phyloP scores from a whole-genome alignment of 2,797 vertebrate species.

The Microctenopoma lineatum region DNA sequence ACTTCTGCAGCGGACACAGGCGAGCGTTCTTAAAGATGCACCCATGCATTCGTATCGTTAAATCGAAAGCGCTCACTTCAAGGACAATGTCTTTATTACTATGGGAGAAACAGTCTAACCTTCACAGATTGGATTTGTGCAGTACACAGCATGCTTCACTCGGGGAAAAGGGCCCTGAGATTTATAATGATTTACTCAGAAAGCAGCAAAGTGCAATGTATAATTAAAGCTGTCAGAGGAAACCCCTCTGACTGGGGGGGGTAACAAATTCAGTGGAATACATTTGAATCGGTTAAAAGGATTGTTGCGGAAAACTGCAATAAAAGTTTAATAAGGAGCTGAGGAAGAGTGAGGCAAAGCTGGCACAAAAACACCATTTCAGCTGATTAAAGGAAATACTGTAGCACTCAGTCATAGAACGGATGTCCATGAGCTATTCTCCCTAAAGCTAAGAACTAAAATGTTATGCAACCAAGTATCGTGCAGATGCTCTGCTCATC shows the following conservation, averaged over 20 bases:
- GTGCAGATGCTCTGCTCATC: constrained; percentile 4
- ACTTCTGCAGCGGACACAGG: constrained; percentile 20
- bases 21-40: constrained; percentile 46
- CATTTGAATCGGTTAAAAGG: constrained; percentile 58
- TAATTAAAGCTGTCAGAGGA: constrained; percentile 50
- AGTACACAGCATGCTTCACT: constrained; percentile 32
- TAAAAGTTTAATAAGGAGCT: constrained; percentile 63
- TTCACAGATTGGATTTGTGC: constrained; percentile 46
- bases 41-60: constrained; percentile 44
- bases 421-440: constrained; percentile 22
- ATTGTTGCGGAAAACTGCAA: constrained; percentile 50
- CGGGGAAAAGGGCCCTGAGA: constrained; percentile 37
- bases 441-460: constrained; percentile 18
- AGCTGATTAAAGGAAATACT: constrained; percentile 48
- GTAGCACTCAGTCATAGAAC: constrained; percentile 14
- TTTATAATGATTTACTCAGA: constrained; percentile 50
- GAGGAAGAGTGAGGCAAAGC: constrained; percentile 36
- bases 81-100: constrained; percentile 66
- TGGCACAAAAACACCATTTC: constrained; percentile 53
- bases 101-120: constrained; percentile 47
- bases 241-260: constrained; percentile 15
- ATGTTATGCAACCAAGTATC: constrained; percentile 26
- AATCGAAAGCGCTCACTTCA: constrained; percentile 44
- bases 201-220: constrained; percentile 45
- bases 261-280: constrained; percentile 55